Base-by-base conservation (phyloP, 2,888 invertebrate species). In the Andrena praecox region DNA sequence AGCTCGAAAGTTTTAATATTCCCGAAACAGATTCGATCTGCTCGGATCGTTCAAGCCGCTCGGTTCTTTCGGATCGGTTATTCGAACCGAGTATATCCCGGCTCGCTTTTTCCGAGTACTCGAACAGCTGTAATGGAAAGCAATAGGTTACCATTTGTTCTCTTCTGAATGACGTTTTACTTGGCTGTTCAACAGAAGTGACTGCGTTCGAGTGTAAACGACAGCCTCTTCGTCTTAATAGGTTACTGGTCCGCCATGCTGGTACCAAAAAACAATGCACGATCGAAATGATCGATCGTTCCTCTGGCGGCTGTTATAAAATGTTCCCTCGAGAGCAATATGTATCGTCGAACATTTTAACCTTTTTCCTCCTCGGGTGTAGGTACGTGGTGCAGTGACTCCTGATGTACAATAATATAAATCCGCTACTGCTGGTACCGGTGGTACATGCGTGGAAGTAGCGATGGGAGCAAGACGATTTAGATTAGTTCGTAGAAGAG, bases 361-460 rank as follows among this genome's bases (percentile, higher is more conserved):
- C 68, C 76, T 70, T 82, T 74, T 76, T 74, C 63, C 24, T 31
- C 31, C 20, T 31, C 31, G 54, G 7, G 24, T 8, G 48, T 59
- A 24, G 56, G 42, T 63, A n/a, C 59, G 62, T 20, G 48, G 8
- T 59, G 20, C 54, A 62, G 20, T 66, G 70, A 85, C 59, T 76
- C 73, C 42, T 56, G 54, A n/a, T 56, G 62, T 69, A 63, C 69
- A 72, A 68, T 79, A 71, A 77, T 85, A 79, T 82, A 85, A 82
- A 85, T 85, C 73, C 52, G 59, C 68, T 77, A 33, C 73, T 69
- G 50, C 69, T 35, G 52, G 24, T 24, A 63, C 31, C 48, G 52
- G 50, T 73, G 54, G 73, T 62, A 62, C 71, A 16, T 59, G 29
- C 70, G 29, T 50, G 31, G 5, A 31, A 52, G 24, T 62, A 77